Evolutionary conservation across 1,140 invertebrate genomes (phyloP).

Genomic region (Drosophila equinoxialis): DNA sequence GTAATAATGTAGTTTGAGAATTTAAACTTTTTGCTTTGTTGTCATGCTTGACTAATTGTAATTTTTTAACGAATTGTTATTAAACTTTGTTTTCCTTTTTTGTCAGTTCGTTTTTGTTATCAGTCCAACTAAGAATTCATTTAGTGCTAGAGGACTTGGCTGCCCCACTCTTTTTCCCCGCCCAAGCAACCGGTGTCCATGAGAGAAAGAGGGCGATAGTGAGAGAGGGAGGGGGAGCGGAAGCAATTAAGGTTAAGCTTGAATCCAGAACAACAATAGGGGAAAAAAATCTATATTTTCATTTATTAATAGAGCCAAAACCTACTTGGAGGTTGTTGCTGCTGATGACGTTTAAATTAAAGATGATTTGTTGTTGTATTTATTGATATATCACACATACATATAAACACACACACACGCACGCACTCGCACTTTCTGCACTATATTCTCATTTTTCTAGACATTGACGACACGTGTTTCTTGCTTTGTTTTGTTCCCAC

Average conservation of each 20-base stretch:
- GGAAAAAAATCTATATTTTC: conserved; percentile 7
- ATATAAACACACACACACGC: conserved; percentile 7
- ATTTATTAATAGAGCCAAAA: conserved; percentile 24
- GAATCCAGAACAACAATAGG: too few relatives aligned
- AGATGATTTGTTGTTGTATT: conserved; percentile 23
- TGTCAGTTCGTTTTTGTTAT: neutral
- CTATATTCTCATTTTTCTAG: conserved; percentile 20
- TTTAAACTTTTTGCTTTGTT: neutral
- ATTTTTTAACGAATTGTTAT: neutral
- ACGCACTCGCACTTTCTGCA: conserved; percentile 18
- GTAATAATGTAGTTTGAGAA: conserved; percentile 7
- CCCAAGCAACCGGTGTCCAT: conserved; percentile 13
- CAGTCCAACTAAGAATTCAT: neutral
- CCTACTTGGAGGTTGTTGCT: conserved; percentile 9
- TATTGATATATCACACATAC: conserved; percentile 47
- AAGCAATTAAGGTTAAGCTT: conserved; percentile 19
- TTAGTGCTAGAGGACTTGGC: neutral
- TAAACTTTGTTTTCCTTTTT: neutral
- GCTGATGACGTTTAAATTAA: conserved; percentile 20
- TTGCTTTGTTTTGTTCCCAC: too few relatives aligned
- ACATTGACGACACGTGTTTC: conserved; percentile 19
- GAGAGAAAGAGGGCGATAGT: neutral
- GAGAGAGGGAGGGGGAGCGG: neutral
- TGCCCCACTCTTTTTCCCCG: neutral
- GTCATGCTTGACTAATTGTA: conserved; percentile 3